Percentiles rank a stretch among this genome's conserved stretches.
These are phyloP conservation scores for Nasua narica DNA, from an alignment of 2,797 vertebrate species.

Conservation along the genomic window DNA sequence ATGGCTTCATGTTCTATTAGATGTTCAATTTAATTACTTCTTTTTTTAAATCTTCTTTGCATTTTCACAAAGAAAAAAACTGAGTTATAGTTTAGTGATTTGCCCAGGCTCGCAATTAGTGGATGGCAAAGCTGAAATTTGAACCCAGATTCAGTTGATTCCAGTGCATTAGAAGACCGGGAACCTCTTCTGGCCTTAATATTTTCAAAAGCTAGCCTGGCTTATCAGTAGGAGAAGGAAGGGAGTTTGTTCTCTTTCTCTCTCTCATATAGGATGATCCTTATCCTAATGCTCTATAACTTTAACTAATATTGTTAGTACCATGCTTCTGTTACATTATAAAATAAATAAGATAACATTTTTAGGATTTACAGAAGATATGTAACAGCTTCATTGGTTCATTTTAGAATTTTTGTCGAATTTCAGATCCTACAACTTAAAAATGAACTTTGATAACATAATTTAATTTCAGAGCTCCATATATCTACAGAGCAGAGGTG, in stretches of 20 bases:
- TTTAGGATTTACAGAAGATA: background rate
- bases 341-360: background rate
- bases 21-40: background rate
- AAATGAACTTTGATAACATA: background rate
- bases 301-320: background rate
- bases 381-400: background rate
- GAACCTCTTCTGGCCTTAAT: background rate
- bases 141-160: background rate
- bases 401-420: slow-evolving; percentile 26
- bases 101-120: background rate
- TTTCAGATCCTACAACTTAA: slow-evolving; percentile 13
- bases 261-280: background rate
- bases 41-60: background rate
- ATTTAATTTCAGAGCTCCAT: background rate
- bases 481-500: background rate
- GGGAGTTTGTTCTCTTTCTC: background rate
- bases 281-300: background rate
- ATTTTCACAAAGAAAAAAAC: slow-evolving; percentile 22
- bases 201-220: background rate
- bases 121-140: slow-evolving; percentile 4
- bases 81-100: background rate
- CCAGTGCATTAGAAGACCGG: background rate
- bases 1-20: background rate
- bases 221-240: background rate
- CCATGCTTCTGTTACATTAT: background rate